A percentile compares a stretch with the other conserved stretches of the same genome.
Evolutionary conservation across 1,140 invertebrate species (phyloP).

Genomic region (Pissodes strobi): DNA sequence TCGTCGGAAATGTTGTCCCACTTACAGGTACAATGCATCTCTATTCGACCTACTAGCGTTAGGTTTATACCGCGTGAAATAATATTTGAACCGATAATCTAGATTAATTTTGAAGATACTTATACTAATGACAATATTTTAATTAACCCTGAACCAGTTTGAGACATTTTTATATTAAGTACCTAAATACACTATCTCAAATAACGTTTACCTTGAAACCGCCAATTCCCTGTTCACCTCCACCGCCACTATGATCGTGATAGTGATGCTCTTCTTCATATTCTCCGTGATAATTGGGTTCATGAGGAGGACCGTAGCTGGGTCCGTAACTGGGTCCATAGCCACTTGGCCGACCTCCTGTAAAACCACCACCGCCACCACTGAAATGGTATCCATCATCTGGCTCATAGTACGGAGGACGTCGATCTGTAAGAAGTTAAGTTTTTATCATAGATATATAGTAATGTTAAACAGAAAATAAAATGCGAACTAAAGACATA

Average conservation of each 20-base stretch:
- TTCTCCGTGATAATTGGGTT: slow-evolving; percentile 9
- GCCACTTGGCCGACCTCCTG: not conserved
- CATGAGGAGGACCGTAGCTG: slow-evolving; percentile 4
- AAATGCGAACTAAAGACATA: too few species aligned
- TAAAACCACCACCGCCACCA: slow-evolving; percentile 16
- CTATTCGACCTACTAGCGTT: too few species aligned
- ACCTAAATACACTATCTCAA: not conserved
- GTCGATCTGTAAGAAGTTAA: not conserved
- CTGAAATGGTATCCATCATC: slow-evolving; percentile 4
- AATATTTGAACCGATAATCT: too few species aligned
- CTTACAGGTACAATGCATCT: too few species aligned
- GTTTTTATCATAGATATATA: too few species aligned
- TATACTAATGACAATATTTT: too few species aligned
- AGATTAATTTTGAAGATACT: too few species aligned
- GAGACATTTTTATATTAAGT: not conserved
- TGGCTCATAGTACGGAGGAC: not conserved
- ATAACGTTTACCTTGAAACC: slow-evolving; percentile 5
- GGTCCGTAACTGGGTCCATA: slow-evolving; percentile 11
- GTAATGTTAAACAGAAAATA: too few species aligned
- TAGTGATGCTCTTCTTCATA: not conserved
- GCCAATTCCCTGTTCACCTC: not conserved
- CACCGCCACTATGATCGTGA: slow-evolving; percentile 3
- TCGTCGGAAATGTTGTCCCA: too few species aligned
- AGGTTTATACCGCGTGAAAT: too few species aligned
- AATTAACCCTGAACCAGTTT: too few species aligned